These are phyloP conservation scores for Nomada ferruginata DNA, from an alignment of 2,888 invertebrate species.

Conservation along the genomic window DNA sequence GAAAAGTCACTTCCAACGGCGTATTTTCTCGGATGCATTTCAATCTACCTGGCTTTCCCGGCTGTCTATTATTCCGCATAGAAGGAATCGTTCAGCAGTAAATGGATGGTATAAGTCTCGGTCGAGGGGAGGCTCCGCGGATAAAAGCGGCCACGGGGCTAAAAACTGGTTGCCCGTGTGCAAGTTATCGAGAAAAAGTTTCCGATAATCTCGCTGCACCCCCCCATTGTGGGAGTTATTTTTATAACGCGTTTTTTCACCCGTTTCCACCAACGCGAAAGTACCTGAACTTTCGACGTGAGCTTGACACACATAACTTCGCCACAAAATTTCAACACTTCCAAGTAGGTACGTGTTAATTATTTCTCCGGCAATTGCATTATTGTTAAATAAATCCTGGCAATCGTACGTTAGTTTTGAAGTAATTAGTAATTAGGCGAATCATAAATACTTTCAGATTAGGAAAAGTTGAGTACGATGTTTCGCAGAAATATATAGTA, in stretches of 20 bases:
- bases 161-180: constrained; percentile 4
- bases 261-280: not conserved
- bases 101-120: constrained; percentile 40
- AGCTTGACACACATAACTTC: not conserved
- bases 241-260: not conserved
- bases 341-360: too few relatives aligned
- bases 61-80: constrained; percentile 51
- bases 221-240: not conserved
- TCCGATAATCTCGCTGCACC: constrained; percentile 9
- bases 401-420: too few relatives aligned
- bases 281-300: not conserved
- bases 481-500: too few relatives aligned
- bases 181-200: constrained; percentile 7
- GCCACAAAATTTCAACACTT: too few relatives aligned
- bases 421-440: too few relatives aligned
- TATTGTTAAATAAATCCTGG: too few relatives aligned
- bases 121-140: constrained; percentile 13
- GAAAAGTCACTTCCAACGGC: constrained; percentile 26
- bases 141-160: constrained; percentile 11
- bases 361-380: too few relatives aligned
- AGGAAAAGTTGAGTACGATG: not conserved
- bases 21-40: constrained; percentile 39
- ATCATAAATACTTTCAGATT: not conserved
- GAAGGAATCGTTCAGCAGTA: constrained; percentile 31
- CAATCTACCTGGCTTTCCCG: constrained; percentile 36